A percentile compares a stretch with the other conserved stretches of the same genome.
Evolutionary conservation across 2,113 vertebrate genomes (phyloP).

Genomic region (Cyanistes caeruleus): DNA sequence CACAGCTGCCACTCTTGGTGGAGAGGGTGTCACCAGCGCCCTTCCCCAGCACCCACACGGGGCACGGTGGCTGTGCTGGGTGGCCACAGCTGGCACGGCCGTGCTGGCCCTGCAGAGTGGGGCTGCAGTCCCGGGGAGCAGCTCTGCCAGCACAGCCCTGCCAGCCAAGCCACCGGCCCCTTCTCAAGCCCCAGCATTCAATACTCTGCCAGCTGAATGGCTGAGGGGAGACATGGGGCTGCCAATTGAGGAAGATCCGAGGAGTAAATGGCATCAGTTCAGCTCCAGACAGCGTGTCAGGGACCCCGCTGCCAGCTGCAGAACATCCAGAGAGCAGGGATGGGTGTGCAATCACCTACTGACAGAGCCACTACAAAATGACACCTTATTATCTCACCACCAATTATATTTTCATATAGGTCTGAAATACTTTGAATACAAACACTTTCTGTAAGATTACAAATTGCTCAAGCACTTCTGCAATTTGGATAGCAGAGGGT

Average conservation of each 20-base stretch:
- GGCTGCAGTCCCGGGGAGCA: background rate
- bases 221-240: background rate
- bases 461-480: background rate
- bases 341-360: background rate
- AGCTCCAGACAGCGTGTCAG: background rate
- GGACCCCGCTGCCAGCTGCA: background rate
- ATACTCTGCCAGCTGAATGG: fast-evolving
- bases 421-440: slow-evolving; percentile 27
- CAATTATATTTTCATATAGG: slow-evolving; percentile 31
- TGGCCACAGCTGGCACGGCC: no score
- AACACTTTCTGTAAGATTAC: slow-evolving; percentile 11
- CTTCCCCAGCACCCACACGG: fast-evolving
- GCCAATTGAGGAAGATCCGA: background rate
- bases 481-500: slow-evolving; percentile 43
- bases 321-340: background rate
- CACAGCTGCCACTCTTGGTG: fast-evolving
- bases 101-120: background rate
- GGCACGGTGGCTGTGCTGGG: no score
- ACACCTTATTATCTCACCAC: slow-evolving; percentile 12
- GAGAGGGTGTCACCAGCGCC: background rate
- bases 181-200: fast-evolving
- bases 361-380: background rate
- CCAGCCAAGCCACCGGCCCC: fast-evolving
- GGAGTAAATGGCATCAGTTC: background rate
- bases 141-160: background rate